Percentiles rank a stretch among this genome's conserved stretches.
phyloP scores from a whole-genome alignment of 2,113 vertebrate genomes.

The Neofelis nebulosa region DNA sequence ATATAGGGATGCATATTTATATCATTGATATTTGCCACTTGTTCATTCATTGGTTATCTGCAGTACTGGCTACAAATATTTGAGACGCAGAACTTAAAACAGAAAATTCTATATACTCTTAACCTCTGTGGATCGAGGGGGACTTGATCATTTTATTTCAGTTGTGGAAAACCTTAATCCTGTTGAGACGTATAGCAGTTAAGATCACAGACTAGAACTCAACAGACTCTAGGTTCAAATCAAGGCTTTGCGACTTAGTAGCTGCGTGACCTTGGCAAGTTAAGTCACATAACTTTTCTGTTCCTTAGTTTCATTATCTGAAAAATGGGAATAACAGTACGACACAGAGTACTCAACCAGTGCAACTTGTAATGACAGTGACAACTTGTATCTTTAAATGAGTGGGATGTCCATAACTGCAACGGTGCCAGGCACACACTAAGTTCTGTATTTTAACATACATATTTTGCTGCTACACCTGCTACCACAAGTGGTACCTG shows the following conservation, averaged over 20 bases:
- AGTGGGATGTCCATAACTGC: not conserved
- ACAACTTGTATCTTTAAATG: not conserved
- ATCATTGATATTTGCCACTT: conserved; percentile 13
- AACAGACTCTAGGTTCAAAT: not conserved
- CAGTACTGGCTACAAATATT: not conserved
- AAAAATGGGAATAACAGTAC: not conserved
- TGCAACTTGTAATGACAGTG: not conserved
- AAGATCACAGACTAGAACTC: not conserved
- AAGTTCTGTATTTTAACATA: not conserved
- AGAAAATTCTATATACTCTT: not conserved
- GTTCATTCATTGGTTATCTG: conserved; percentile 10
- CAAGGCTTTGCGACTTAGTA: not conserved
- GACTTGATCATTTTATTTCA: not conserved
- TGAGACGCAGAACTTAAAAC: not conserved
- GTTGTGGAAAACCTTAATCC: not conserved
- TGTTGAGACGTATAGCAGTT: not conserved
- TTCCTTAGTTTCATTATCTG: not conserved
- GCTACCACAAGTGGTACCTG: not conserved
- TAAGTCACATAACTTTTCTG: not conserved
- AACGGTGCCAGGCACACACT: not conserved
- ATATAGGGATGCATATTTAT: not conserved
- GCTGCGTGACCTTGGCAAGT: not conserved
- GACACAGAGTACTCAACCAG: not conserved
- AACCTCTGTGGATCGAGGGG: not conserved
- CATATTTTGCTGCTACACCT: not conserved